Base-by-base conservation (phyloP, 2,113 vertebrate species). In the Promerops cafer region DNA sequence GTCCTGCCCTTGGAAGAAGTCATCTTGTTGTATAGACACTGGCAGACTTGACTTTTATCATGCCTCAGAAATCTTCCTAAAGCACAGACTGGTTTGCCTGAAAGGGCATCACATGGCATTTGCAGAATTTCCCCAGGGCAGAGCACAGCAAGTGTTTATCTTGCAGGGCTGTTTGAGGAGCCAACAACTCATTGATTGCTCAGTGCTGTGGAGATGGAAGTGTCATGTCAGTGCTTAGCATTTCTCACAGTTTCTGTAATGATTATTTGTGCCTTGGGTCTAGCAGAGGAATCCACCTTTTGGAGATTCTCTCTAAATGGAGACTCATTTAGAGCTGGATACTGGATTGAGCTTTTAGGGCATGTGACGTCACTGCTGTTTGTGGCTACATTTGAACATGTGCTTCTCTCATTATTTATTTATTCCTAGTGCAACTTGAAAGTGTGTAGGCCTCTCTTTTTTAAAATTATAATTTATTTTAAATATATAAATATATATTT, bases 81-180 rank as follows among this genome's bases (percentile, higher is more conserved):
- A 91, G 84, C 61, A 82, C 87, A 79, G 59, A 28, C 42, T 10
- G 37, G 26, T 74, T 90, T 96, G 39, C 35, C 68, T 90, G 68
- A 96, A 96, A 96, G 93, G 87, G 71, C 90, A 95, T 83, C 82
- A 77, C 83, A 78, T 94, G 90, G 14, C 68, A 94, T 97, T 96
- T 95, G 76, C 93, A 92, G 68, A 70, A 52, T 78, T 52, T 91
- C 92, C 93, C 82, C 3, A 5, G 47, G 82, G 84, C 87, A 93
- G 79, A 76, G 75, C 63, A 56, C 81, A 83, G 87, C 66, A 37
- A 69, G 89, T 84, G 37, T 59, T 88, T 87, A 63, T 37, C 85
- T 94, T 6, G 3, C 70, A 93, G 82, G 59, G 22, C 54, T 96
- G 4, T 93, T 86, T 88, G 82, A 80, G 94, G 68, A 93, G 66